Conservation (phyloP, 2,888 invertebrate genomes). For the Eudemis profundana region DNA sequence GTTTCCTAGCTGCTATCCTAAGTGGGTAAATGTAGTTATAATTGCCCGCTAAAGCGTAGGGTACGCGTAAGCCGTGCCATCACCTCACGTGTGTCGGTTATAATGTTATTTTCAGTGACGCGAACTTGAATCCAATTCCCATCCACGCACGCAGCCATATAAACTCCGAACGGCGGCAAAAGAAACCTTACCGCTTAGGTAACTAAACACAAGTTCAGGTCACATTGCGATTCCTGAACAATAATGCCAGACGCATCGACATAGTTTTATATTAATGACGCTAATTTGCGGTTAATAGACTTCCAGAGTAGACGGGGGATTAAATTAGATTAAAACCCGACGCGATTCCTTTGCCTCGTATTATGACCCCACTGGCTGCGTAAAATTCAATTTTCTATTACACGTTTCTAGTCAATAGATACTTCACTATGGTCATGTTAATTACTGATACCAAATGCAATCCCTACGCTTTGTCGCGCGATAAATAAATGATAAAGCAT, state of each 20-base stretch:
- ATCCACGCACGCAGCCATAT: slow-evolving; percentile 73
- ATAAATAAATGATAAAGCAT: no score
- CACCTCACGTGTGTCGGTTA: slow-evolving; percentile 66
- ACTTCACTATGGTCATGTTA: no score
- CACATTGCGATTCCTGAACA: slow-evolving; percentile 19
- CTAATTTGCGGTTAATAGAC: slow-evolving; percentile 35
- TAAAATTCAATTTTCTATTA: slow-evolving; percentile 5
- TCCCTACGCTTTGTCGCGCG: no score
- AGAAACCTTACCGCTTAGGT: slow-evolving; percentile 69
- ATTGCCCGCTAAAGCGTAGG: neutral
- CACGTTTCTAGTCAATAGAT: neutral
- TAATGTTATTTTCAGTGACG: slow-evolving; percentile 77
- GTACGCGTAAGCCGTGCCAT: slow-evolving; percentile 56
- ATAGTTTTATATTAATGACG: slow-evolving; percentile 34
- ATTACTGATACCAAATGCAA: no score
- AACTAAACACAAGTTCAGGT: slow-evolving; percentile 56
- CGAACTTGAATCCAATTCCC: slow-evolving; percentile 71
- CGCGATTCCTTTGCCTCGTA: slow-evolving; percentile 1
- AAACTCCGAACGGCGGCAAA: slow-evolving; percentile 62
- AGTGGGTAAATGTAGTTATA: slow-evolving; percentile 1
- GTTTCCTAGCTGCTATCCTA: neutral
- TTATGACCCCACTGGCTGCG: slow-evolving; percentile 1
- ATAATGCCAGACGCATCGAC: slow-evolving; percentile 32
- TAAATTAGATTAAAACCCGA: slow-evolving; percentile 16
- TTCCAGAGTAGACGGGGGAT: slow-evolving; percentile 26